A percentile compares a stretch with the other conserved stretches of the same genome.
Conservation (phyloP, 2,113 vertebrate species). For the Turdus rufiventris region DNA sequence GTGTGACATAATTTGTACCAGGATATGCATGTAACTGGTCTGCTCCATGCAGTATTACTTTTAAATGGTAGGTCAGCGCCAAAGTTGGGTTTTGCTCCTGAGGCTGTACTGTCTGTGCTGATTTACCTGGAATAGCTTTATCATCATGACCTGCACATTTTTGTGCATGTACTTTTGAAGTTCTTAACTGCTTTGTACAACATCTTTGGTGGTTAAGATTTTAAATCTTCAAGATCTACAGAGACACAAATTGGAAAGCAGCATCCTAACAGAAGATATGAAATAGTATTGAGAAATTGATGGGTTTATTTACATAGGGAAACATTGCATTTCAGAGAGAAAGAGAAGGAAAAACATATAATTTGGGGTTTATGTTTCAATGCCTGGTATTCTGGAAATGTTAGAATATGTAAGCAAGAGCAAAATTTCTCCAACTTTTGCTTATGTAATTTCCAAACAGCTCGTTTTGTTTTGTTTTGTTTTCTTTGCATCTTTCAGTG, state of each 20-base stretch:
- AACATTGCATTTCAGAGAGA: neutral
- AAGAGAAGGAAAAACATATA: neutral
- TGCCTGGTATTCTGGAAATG: neutral
- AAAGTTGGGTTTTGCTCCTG: neutral
- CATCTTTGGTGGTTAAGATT: neutral
- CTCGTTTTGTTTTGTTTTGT: neutral
- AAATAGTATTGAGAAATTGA: accelerated
- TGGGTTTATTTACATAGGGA: neutral
- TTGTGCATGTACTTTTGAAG: neutral
- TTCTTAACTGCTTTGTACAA: neutral
- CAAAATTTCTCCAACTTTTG: neutral
- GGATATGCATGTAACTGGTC: accelerated
- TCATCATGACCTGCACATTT: neutral
- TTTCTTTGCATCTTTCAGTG: neutral
- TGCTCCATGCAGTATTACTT: neutral
- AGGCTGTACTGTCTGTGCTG: accelerated
- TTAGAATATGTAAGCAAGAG: neutral
- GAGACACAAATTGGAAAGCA: neutral
- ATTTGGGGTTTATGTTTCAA: neutral
- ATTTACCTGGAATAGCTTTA: neutral
- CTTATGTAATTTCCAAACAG: neutral
- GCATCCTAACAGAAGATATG: neutral
- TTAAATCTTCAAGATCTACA: neutral
- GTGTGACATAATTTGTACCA: neutral
- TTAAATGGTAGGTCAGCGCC: neutral